Percentiles rank a stretch among this genome's conserved stretches.
phyloP scores from a whole-genome alignment of 2,113 vertebrate species.

The Coracopsis vasa region DNA sequence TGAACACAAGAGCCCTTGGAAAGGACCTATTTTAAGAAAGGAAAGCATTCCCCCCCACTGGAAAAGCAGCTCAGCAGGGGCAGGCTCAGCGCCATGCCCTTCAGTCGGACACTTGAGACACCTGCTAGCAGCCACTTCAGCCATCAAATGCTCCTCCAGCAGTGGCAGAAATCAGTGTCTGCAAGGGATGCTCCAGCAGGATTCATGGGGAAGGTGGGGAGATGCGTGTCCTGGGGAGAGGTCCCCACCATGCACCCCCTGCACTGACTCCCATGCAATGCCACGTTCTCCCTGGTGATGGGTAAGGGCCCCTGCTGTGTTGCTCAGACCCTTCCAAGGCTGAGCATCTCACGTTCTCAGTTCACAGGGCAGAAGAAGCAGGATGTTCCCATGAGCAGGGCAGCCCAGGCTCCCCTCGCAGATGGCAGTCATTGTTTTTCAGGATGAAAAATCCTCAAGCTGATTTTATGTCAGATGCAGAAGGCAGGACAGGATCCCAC shows the following conservation, averaged over 20 bases:
- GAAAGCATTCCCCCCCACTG: not conserved
- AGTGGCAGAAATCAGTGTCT: not conserved
- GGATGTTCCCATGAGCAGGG: not conserved
- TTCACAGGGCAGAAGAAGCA: not conserved
- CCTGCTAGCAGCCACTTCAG: constrained; percentile 40
- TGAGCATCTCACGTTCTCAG: not conserved
- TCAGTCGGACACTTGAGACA: not conserved
- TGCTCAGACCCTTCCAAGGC: not conserved
- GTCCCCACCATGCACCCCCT: fast-evolving
- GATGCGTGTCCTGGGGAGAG: not conserved
- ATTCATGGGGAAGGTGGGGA: not conserved
- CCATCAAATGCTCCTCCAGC: not conserved
- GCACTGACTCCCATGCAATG: not conserved
- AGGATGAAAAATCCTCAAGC: not conserved
- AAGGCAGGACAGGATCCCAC: not conserved
- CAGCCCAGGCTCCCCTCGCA: not conserved
- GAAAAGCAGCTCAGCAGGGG: not conserved
- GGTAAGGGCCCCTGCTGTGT: not conserved
- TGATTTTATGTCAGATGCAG: not conserved
- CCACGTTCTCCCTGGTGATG: not conserved
- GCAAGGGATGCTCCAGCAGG: not conserved
- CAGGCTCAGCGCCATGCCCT: constrained; percentile 9
- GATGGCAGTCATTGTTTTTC: not conserved
- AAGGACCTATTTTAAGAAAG: constrained; percentile 19
- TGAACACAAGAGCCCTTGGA: constrained; percentile 16